Percentiles rank a stretch among this genome's conserved stretches.
phyloP scores from a whole-genome alignment of 2,797 vertebrate species.

The Poecile montanus region DNA sequence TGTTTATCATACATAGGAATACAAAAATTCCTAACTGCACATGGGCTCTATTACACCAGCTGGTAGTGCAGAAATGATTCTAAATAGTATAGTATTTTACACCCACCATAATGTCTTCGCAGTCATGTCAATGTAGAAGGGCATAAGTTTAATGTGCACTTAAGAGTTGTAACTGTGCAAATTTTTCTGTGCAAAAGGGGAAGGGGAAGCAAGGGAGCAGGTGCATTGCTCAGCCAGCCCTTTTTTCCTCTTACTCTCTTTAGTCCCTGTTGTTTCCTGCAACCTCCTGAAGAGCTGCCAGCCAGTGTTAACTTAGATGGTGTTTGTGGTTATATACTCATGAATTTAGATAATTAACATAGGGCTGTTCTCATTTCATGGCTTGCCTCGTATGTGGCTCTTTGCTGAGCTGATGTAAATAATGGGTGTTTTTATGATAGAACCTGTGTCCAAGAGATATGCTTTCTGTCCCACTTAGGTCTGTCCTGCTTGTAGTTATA shows the following conservation, averaged over 20 bases:
- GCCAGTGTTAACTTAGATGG: neutral
- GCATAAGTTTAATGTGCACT: neutral
- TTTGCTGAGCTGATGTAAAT: neutral
- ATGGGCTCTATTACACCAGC: neutral
- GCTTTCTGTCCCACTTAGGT: neutral
- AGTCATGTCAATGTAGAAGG: neutral
- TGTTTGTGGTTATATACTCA: neutral
- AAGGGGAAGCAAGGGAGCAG: neutral
- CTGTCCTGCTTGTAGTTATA: neutral
- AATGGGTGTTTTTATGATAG: neutral
- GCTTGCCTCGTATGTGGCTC: neutral
- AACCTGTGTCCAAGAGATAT: fast-evolving
- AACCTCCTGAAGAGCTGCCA: neutral
- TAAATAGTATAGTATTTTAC: neutral
- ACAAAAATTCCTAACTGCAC: neutral
- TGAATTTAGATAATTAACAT: neutral
- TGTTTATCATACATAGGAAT: neutral
- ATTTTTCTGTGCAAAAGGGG: neutral
- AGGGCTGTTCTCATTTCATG: neutral
- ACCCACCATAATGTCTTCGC: neutral
- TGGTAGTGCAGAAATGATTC: neutral
- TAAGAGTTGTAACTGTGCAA: neutral
- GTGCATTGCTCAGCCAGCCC: neutral
- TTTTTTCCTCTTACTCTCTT: neutral
- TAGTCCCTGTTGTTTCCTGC: neutral